Conservation (phyloP, 2,797 vertebrate species). For the Enteromius radiatus region DNA sequence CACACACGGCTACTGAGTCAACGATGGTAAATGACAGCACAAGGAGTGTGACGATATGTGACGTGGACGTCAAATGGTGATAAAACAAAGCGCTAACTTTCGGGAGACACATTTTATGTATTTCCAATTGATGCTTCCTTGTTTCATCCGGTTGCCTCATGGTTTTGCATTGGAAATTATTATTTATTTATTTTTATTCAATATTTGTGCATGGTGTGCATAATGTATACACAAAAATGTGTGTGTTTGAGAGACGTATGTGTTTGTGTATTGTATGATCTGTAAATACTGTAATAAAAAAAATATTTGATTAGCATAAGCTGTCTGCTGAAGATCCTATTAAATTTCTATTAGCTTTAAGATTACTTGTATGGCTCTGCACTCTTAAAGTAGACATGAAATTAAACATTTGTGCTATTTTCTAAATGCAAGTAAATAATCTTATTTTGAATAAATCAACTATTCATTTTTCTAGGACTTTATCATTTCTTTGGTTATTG, state of each 20-base stretch:
- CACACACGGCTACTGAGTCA: constrained; percentile 69
- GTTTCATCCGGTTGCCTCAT: constrained; percentile 19
- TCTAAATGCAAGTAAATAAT: background rate
- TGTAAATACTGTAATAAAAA: background rate
- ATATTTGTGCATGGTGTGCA: constrained; percentile 24
- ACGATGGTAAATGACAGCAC: constrained; percentile 63
- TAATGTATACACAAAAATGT: background rate
- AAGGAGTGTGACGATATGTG: constrained; percentile 62
- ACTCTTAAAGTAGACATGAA: background rate
- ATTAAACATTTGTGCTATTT: background rate
- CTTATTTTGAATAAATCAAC: background rate
- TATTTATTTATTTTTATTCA: constrained; percentile 26
- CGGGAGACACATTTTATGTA: constrained; percentile 17
- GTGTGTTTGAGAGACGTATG: constrained; percentile 59
- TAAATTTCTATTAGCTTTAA: background rate
- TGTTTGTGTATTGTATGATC: constrained; percentile 24
- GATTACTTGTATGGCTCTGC: background rate
- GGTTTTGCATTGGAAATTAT: constrained; percentile 10
- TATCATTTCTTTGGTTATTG: too few species aligned
- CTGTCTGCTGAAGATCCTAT: background rate
- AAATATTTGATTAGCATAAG: background rate
- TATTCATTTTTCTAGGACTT: background rate
- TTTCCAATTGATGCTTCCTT: constrained; percentile 10
- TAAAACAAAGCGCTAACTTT: constrained; percentile 47
- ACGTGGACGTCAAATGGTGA: constrained; percentile 40